A percentile compares a stretch with the other conserved stretches of the same genome.
These are phyloP conservation scores for Muschampia plurimacula DNA, from an alignment of 2,888 invertebrate species.

Conservation along the genomic window DNA sequence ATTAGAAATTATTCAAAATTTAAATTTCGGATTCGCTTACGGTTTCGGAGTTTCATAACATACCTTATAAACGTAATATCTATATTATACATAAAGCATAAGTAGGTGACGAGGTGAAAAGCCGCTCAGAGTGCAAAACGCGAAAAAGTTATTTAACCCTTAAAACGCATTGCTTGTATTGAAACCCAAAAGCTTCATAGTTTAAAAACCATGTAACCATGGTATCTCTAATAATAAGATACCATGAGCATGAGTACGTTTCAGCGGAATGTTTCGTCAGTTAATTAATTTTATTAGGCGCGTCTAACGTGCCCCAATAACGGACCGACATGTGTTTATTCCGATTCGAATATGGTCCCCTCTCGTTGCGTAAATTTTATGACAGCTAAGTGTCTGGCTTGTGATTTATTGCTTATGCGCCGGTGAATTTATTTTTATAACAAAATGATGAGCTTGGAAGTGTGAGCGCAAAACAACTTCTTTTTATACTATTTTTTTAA, in stretches of 20 bases:
- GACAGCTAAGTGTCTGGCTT: conserved; percentile 52
- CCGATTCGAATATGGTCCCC: conserved; percentile 50
- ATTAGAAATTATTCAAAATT: no score
- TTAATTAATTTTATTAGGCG: conserved; percentile 76
- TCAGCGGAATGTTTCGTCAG: conserved; percentile 47
- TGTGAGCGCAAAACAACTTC: conserved; percentile 2
- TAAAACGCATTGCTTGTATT: not conserved
- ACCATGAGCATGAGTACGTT: conserved; percentile 30
- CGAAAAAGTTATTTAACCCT: no score
- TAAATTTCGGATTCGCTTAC: no score
- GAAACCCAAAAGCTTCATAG: not conserved
- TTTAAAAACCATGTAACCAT: conserved; percentile 22
- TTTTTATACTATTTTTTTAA: not conserved
- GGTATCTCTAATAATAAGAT: conserved; percentile 31
- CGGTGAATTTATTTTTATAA: conserved; percentile 19
- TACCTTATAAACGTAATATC: no score
- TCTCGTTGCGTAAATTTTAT: conserved; percentile 61
- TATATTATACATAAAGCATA: no score
- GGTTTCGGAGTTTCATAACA: no score
- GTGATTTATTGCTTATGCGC: conserved; percentile 50
- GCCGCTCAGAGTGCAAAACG: no score
- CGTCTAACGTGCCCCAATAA: conserved; percentile 62
- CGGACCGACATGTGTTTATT: conserved; percentile 64
- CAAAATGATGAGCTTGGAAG: conserved; percentile 11
- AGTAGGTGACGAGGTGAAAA: no score